Evolutionary conservation across 1,140 invertebrate genomes (phyloP).

Genomic region (Pemphigus obesinymphae): DNA sequence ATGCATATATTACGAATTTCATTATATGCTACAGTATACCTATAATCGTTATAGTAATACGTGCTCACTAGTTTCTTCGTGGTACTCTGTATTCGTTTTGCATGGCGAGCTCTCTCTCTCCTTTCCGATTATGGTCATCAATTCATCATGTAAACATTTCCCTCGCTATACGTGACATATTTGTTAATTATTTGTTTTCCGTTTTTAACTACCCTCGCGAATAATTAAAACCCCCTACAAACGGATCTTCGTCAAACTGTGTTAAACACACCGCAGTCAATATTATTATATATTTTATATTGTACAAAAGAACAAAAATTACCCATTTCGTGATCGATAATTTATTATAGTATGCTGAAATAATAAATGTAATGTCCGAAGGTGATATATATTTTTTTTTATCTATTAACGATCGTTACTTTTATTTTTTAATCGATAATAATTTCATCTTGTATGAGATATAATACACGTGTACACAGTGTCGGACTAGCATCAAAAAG

Average conservation of each 20-base stretch:
- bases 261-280: slow-evolving; percentile 4
- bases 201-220: not conserved
- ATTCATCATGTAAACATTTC: slow-evolving; percentile 8
- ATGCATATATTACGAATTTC: no score
- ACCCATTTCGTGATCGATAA: no score
- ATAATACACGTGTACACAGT: no score
- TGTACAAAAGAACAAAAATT: no score
- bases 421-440: no score
- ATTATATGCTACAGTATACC: not conserved
- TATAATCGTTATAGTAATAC: not conserved
- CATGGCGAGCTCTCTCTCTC: slow-evolving; percentile 10
- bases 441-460: no score
- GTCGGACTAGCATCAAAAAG: no score
- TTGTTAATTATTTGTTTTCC: not conserved
- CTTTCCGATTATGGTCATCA: slow-evolving; percentile 24
- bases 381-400: no score
- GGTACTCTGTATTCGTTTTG: slow-evolving; percentile 45
- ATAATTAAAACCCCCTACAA: not conserved
- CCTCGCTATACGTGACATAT: not conserved
- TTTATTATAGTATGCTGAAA: no score
- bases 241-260: not conserved
- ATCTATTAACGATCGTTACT: no score
- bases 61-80: slow-evolving; percentile 5
- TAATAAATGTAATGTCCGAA: no score
- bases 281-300: no score